These are phyloP conservation scores for Cydia strobilella DNA, from an alignment of 1,140 invertebrate genomes.

Conservation along the genomic window DNA sequence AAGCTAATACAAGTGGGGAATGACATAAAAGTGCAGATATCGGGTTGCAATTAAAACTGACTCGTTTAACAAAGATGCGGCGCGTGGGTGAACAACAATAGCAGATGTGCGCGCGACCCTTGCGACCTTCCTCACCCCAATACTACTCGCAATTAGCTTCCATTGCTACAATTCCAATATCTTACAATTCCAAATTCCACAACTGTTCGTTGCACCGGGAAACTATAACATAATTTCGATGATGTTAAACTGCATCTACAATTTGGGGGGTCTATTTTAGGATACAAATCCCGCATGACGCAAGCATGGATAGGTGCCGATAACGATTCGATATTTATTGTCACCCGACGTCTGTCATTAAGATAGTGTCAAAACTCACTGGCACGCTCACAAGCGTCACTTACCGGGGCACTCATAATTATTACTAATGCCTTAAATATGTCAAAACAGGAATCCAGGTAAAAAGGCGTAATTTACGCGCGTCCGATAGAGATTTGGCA, in stretches of 20 bases:
- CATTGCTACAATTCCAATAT: constrained; percentile 41
- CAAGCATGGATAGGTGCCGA: constrained; percentile 63
- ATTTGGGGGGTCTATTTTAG: constrained; percentile 71
- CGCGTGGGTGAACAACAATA: constrained; percentile 64
- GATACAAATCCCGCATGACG: constrained; percentile 56
- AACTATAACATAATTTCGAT: constrained; percentile 20
- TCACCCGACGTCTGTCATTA: constrained; percentile 76
- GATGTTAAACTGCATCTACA: constrained; percentile 37
- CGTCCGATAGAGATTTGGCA: constrained; percentile 79
- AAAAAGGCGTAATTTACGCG: constrained; percentile 80
- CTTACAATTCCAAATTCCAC: constrained; percentile 34
- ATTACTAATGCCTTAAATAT: constrained; percentile 81
- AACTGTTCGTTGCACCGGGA: constrained; percentile 31
- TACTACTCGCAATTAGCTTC: constrained; percentile 55
- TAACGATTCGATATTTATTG: constrained; percentile 79
- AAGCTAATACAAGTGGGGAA: constrained; percentile 35
- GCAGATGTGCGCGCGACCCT: constrained; percentile 71
- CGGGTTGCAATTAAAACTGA: constrained; percentile 73
- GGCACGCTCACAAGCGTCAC: constrained; percentile 58
- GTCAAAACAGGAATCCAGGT: constrained; percentile 80
- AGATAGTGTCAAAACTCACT: constrained; percentile 79
- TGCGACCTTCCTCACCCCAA: constrained; percentile 62
- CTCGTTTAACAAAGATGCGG: constrained; percentile 60
- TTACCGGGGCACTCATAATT: constrained; percentile 76
- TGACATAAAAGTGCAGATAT: constrained; percentile 68